These are phyloP conservation scores for Atrina japonica DNA, from an alignment of 2,888 invertebrate species.

Conservation along the genomic window DNA sequence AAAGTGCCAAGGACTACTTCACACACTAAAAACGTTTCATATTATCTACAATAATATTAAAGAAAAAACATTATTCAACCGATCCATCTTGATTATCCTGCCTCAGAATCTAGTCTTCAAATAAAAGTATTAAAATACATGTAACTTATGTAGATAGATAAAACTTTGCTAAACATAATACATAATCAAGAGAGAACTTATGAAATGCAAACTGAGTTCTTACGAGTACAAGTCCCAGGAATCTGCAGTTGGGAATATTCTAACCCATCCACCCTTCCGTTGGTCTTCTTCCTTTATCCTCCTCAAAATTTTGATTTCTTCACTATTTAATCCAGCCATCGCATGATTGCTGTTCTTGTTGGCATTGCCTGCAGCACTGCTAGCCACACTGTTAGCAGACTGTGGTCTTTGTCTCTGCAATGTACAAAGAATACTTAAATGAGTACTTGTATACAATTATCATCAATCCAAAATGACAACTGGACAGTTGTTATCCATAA, in stretches of 20 bases:
- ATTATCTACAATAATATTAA: too few species aligned
- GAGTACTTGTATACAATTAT: too few species aligned
- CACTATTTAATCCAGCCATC: conserved; percentile 84
- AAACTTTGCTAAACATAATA: background rate
- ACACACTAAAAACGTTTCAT: too few species aligned
- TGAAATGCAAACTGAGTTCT: too few species aligned
- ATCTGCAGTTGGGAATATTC: conserved; percentile 94
- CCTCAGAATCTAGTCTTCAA: too few species aligned
- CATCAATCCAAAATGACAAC: too few species aligned
- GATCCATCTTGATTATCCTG: too few species aligned
- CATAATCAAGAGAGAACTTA: background rate
- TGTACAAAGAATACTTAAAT: background rate
- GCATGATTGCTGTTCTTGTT: conserved; percentile 35
- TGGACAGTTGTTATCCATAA: too few species aligned
- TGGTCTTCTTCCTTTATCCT: conserved; percentile 90
- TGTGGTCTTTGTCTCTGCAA: conserved; percentile 69
- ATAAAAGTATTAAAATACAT: too few species aligned
- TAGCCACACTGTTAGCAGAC: conserved; percentile 66
- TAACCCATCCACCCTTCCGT: conserved; percentile 92
- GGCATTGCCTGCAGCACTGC: conserved; percentile 22
- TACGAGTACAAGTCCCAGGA: conserved; percentile 85
- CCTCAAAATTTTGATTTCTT: conserved; percentile 89
- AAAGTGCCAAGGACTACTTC: too few species aligned
- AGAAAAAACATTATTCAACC: too few species aligned
- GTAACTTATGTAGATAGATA: background rate